Conservation (phyloP, 2,888 invertebrate species). For the Urechis unicinctus region DNA sequence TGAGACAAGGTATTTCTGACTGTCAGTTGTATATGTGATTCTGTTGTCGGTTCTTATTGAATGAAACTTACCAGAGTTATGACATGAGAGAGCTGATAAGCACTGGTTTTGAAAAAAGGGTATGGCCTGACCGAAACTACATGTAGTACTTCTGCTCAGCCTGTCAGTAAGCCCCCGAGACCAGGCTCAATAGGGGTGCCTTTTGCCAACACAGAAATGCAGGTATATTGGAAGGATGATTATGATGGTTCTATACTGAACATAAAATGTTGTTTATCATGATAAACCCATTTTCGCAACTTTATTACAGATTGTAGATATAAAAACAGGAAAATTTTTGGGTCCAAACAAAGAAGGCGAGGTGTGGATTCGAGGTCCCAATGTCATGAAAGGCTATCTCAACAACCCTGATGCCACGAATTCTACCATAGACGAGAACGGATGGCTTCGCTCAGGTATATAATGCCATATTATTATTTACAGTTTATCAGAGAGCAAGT, state of each 20-base stretch:
- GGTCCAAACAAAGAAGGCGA: constrained; percentile 62
- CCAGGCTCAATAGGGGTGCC: constrained; percentile 64
- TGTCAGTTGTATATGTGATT: no score
- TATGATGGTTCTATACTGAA: no score
- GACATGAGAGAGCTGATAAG: neutral
- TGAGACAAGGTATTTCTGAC: constrained; percentile 13
- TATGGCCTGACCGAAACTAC: constrained; percentile 45
- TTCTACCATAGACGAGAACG: constrained; percentile 62
- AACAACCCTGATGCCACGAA: constrained; percentile 66
- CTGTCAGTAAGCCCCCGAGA: constrained; percentile 51
- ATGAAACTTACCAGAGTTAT: neutral
- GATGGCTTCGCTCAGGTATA: constrained; percentile 69
- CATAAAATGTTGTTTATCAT: neutral
- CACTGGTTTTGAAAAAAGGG: constrained; percentile 21
- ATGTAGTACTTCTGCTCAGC: constrained; percentile 23
- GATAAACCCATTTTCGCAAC: no score
- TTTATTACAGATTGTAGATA: constrained; percentile 18
- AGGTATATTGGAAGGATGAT: no score
- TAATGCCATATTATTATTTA: no score
- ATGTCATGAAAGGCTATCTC: constrained; percentile 76
- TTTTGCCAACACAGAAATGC: constrained; percentile 61
- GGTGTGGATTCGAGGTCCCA: constrained; percentile 74
- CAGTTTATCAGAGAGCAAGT: no score
- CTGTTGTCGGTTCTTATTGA: no score
- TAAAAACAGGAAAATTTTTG: constrained; percentile 55